Base-by-base conservation (phyloP, 2,113 vertebrate genomes). In the Galeopterus variegatus region DNA sequence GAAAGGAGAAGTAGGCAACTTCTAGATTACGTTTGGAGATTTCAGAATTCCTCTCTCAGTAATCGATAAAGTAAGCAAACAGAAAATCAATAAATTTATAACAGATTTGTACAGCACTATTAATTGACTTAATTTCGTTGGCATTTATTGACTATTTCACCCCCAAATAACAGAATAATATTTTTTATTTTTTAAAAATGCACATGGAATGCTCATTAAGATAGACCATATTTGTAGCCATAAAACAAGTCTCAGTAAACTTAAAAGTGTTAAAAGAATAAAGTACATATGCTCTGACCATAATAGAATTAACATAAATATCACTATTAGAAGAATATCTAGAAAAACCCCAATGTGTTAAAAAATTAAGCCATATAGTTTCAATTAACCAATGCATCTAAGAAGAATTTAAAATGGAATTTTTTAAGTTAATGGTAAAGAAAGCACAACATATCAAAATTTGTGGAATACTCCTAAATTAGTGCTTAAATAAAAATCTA, bases 41-140 rank as follows among this genome's bases (percentile, higher is more conserved):
- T 94, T 90, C 31, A 41, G 81, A 72, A 26, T 26, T 81, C 5
- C 24, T 95, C 86, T 62, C 73, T 84, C 36, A 80, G 18, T 26
- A 94, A 33, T 90, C 41, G 24, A 36, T 73, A 67, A 41, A 41
- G 1, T 12, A 75, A 72, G 23, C 69, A 90, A 85, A 36, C 15
- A 80, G 15, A 90, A 93, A 90, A 72, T 84, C 72, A 93, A 13
- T 56, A n/a, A 89, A 94, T 18, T 41, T 75, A 23, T 50, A 62
- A 87, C 11, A 92, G 23, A 36, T 23, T 69, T 80, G 41, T 72
- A 41, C 8, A 36, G 65, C 31, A 26, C 15, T 70, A 75, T 64
- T 31, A 26, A 33, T 24, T 73, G 28, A 73, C 67, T 64, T 70
- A 17, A 69, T 36, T 41, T 90, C 31, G 65, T 33, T 79, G 26